Evolutionary conservation across 2,797 vertebrate genomes (phyloP).

Genomic region (Sebastes diaconus): DNA sequence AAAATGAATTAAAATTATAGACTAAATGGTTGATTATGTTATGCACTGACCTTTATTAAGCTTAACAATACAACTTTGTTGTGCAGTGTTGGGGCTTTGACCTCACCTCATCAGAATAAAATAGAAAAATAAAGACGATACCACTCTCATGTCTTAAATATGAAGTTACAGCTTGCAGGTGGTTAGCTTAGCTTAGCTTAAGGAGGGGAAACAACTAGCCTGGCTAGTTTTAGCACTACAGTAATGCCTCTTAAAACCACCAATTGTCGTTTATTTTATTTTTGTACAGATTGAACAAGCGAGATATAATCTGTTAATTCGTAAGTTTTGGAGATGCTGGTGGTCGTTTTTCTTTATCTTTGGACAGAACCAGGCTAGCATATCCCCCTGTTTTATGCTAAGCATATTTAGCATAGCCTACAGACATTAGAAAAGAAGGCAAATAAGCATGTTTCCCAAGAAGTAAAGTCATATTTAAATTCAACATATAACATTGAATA

Average conservation of each 20-base stretch:
- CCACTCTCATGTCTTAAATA: too few species aligned
- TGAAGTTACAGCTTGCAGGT: not conserved
- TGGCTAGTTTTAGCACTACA: not conserved
- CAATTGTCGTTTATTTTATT: too few species aligned
- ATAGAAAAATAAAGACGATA: not conserved
- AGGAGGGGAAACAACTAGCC: not conserved
- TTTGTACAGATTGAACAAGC: not conserved
- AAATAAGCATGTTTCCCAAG: not conserved
- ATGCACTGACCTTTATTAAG: not conserved
- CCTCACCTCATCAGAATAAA: not conserved
- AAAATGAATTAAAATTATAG: too few species aligned
- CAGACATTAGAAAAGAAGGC: not conserved
- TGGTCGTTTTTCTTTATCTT: not conserved
- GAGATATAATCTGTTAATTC: not conserved
- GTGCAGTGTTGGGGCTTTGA: not conserved
- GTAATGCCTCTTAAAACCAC: too few species aligned
- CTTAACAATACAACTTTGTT: not conserved
- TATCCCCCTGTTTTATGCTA: not conserved
- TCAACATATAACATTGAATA: not conserved
- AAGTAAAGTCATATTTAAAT: not conserved
- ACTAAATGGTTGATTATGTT: too few species aligned
- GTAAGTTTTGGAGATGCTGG: too few species aligned
- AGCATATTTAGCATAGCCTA: not conserved
- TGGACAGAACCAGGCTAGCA: not conserved
- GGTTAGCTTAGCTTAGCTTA: not conserved